Percentiles rank a stretch among this genome's conserved stretches.
phyloP scores from a whole-genome alignment of 2,113 vertebrate genomes.

The Struthio camelus region DNA sequence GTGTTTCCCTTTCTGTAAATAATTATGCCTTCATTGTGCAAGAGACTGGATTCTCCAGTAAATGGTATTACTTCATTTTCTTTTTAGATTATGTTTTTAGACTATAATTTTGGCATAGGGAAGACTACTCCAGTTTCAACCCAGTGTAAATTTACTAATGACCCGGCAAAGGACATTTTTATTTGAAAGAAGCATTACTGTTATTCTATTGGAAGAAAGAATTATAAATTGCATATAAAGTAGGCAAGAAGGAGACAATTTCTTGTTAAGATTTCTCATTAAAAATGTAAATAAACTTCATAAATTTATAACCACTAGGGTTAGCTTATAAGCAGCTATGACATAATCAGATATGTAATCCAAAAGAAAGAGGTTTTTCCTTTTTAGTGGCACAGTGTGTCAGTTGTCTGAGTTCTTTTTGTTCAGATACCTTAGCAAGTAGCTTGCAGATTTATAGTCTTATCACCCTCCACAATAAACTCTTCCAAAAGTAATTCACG shows the following conservation, averaged over 20 bases:
- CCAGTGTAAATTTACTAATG: neutral
- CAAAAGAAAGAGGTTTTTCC: constrained; percentile 51
- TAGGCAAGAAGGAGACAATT: constrained; percentile 22
- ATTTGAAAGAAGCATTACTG: neutral
- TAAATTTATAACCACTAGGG: neutral
- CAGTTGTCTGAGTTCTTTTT: neutral
- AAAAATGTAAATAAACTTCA: constrained; percentile 11
- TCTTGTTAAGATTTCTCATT: neutral
- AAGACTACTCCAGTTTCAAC: neutral
- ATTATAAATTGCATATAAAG: neutral
- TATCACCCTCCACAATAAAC: constrained; percentile 62
- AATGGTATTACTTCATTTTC: neutral
- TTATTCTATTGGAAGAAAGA: neutral
- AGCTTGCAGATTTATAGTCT: constrained; percentile 64
- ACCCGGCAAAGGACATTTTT: neutral
- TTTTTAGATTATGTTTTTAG: neutral
- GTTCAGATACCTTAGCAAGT: constrained; percentile 26
- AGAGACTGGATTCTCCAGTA: neutral
- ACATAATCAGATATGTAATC: constrained; percentile 21
- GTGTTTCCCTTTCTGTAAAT: neutral
- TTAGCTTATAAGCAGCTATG: neutral
- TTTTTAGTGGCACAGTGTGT: constrained; percentile 15
- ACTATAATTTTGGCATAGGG: neutral
- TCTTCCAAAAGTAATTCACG: constrained; percentile 62
- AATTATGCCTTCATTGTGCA: neutral